Evolutionary conservation across 2,888 invertebrate species (phyloP).

Genomic region (Drosophila putrida): DNA sequence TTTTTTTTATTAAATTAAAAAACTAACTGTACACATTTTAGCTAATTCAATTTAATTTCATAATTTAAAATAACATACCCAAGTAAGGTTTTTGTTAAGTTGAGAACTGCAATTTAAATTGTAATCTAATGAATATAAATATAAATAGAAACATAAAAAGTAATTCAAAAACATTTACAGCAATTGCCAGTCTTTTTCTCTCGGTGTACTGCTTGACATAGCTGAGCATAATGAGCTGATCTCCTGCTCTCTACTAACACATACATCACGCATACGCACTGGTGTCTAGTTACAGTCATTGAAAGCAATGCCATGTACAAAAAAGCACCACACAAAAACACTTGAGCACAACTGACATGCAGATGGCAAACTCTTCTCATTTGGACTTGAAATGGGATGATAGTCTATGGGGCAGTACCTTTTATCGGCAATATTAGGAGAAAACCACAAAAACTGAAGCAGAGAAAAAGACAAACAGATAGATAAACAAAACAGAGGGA

Average conservation of each 20-base stretch:
- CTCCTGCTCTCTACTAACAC: not conserved
- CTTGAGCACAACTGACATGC: conserved; percentile 34
- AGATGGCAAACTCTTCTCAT: conserved; percentile 36
- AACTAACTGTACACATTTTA: too few species aligned
- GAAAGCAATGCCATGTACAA: conserved; percentile 51
- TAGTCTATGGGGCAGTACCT: conserved; percentile 40
- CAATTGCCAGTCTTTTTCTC: conserved; percentile 3
- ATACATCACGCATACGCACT: conserved; percentile 46
- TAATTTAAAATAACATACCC: not conserved
- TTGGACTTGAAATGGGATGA: conserved; percentile 2
- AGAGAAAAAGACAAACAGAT: conserved; percentile 23
- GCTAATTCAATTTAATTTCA: not conserved
- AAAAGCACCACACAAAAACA: conserved; percentile 31
- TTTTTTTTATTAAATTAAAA: too few species aligned
- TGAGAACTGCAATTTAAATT: too few species aligned
- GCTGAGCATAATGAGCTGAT: conserved; percentile 43
- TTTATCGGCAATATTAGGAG: conserved; percentile 68
- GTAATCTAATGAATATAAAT: not conserved
- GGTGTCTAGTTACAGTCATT: conserved; percentile 41
- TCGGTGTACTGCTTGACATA: conserved; percentile 16
- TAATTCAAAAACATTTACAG: not conserved
- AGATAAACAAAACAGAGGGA: conserved; percentile 20
- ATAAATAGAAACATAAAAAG: not conserved
- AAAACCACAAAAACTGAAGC: conserved; percentile 37
- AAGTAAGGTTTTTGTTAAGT: not conserved